Conservation (phyloP, 2,113 vertebrate species). For the Arenaria interpres region DNA sequence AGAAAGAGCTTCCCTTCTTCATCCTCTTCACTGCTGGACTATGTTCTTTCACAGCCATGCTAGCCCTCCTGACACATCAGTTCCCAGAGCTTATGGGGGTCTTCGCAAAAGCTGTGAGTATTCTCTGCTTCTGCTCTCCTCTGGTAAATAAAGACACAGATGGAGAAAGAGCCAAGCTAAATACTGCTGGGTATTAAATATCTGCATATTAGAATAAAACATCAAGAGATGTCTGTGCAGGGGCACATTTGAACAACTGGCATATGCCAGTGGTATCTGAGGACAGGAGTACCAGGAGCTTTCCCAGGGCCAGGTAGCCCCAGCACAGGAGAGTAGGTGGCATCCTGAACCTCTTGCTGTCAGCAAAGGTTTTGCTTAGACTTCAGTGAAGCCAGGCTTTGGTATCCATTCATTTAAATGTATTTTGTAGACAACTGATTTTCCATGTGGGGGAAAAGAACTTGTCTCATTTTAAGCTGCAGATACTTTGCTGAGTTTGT, state of each 20-base stretch:
- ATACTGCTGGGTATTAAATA: neutral
- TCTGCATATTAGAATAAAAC: neutral
- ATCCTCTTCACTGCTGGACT: constrained; percentile 97
- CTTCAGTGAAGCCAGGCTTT: neutral
- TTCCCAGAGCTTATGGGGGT: constrained; percentile 99
- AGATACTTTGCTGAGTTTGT: neutral
- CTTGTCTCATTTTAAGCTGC: neutral
- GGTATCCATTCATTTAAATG: neutral
- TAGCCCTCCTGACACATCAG: constrained; percentile 97
- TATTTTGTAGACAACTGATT: neutral
- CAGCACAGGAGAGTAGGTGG: neutral
- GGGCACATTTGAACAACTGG: neutral
- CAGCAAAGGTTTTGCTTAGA: neutral
- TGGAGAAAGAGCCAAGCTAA: neutral
- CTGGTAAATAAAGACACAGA: neutral
- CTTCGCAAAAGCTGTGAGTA: constrained; percentile 98
- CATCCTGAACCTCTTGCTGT: neutral
- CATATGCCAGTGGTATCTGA: neutral
- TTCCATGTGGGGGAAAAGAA: neutral
- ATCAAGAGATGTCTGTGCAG: neutral
- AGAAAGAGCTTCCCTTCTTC: constrained; percentile 99
- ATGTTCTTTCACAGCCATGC: constrained; percentile 98
- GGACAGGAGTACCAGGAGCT: neutral
- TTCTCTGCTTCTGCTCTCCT: neutral
- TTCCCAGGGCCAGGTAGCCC: neutral